Conservation (phyloP, 2,113 vertebrate genomes). For the Acinonyx jubatus region DNA sequence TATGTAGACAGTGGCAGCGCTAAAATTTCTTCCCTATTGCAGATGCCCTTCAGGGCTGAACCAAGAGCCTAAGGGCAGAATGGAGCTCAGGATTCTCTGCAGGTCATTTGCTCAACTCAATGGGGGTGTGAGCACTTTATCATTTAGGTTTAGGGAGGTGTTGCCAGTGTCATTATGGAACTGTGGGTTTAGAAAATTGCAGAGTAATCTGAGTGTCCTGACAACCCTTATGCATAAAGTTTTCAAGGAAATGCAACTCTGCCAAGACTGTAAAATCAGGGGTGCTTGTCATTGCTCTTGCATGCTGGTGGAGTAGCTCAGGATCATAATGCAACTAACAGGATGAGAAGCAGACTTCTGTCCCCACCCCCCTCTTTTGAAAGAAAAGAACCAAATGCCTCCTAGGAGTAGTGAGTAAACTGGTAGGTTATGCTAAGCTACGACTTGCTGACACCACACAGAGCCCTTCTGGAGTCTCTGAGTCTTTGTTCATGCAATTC, state of each 20-base stretch:
- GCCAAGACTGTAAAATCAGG: not conserved
- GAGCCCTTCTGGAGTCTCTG: not conserved
- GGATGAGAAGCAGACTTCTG: not conserved
- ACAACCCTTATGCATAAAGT: not conserved
- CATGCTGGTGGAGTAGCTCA: not conserved
- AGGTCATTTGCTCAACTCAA: not conserved
- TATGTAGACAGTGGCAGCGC: constrained; percentile 7
- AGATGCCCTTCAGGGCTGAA: not conserved
- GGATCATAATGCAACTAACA: not conserved
- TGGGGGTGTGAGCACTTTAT: not conserved
- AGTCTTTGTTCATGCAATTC: not conserved
- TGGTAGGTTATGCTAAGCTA: not conserved
- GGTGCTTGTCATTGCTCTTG: not conserved
- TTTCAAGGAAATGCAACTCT: not conserved
- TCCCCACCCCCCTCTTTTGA: not conserved
- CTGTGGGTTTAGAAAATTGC: constrained; percentile 15
- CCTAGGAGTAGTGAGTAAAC: not conserved
- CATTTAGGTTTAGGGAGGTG: not conserved
- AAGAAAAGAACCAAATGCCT: constrained; percentile 9
- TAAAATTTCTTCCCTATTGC: not conserved
- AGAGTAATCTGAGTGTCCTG: not conserved
- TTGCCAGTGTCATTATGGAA: not conserved
- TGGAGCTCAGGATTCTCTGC: not conserved
- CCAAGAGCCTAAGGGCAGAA: not conserved
- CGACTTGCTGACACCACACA: not conserved